Evolutionary conservation across 2,797 vertebrate species (phyloP), one percentile per base, ranked within the genome.

Genomic region (Phrynocephalus forsythii): DNA sequence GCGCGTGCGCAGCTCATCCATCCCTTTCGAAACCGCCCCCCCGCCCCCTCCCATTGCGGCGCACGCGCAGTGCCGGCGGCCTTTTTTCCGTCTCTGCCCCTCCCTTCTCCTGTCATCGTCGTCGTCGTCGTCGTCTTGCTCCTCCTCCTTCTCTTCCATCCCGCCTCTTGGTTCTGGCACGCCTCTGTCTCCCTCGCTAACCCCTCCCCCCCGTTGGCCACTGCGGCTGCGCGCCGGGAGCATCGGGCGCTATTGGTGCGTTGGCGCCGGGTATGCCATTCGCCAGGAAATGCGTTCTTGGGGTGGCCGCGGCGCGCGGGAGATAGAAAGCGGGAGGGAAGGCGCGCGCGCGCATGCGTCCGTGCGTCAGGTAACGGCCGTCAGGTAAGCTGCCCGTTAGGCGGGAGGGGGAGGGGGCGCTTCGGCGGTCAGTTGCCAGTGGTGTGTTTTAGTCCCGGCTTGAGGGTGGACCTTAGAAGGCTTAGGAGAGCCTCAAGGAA

Each of bases 141-240:
- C 33, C 6, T 44, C 33, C 24, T 30, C 3, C 15, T 6, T 6
- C 20, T 56, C 22, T 11, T 28, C 50, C 8, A 5, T 11, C 13
- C 3, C 7, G 20, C 18, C n/a, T 30, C 30, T 26, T 18, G 5
- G 11, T 52, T 16, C 48, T 10, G 56, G n/a, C 79, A 20, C 30
- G 8, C 66, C 44, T 20, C 56, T 18, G 20, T 63, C 18, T 48
- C 44, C 26, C 60, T 38, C 26, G 52, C 52, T 13, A 13, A 8
- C 8, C 8, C 22, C 11, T 66, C 73, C 60, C 48, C n/a, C 2
- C 3, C 9, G 4, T 2, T 16, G 28, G 0, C 6, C 22, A 26
- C 5, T 13, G 82, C 82, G 87, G 68, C 28, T 80, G 87, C 87
- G 87, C 83, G 38, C 4, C 30, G 10, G 69, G 28, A 20, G 56